These are phyloP conservation scores for Pyxicephalus adspersus DNA, from an alignment of 2,113 vertebrate genomes.

Conservation along the genomic window DNA sequence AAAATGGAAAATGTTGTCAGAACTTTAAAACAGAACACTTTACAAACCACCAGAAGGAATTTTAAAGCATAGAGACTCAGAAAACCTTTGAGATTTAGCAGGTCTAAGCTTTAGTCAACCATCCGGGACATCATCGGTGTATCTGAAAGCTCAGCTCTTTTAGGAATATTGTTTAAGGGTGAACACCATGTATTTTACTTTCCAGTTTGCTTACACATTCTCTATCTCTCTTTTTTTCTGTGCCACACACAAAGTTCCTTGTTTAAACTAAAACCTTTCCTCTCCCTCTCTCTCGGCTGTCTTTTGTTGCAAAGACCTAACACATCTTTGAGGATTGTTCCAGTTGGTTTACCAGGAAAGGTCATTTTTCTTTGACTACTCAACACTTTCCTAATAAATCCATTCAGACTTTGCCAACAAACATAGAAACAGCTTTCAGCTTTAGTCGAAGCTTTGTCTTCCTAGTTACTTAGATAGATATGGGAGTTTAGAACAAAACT, in stretches of 20 bases:
- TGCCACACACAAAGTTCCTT: slow-evolving; percentile 51
- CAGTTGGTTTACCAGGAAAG: slow-evolving; percentile 66
- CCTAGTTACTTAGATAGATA: slow-evolving; percentile 69
- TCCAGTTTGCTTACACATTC: slow-evolving; percentile 39
- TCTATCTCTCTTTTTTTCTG: slow-evolving; percentile 39
- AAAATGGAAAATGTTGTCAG: too few relatives aligned
- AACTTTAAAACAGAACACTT: neutral
- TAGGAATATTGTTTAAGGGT: slow-evolving; percentile 18
- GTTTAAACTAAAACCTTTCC: slow-evolving; percentile 52
- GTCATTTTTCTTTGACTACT: slow-evolving; percentile 71
- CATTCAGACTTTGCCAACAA: slow-evolving; percentile 71
- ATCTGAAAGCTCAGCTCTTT: slow-evolving; percentile 13
- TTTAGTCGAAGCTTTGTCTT: slow-evolving; percentile 67
- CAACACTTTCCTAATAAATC: slow-evolving; percentile 71
- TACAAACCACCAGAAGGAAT: neutral
- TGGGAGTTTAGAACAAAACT: slow-evolving; percentile 65
- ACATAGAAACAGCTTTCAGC: slow-evolving; percentile 67
- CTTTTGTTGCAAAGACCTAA: slow-evolving; percentile 59
- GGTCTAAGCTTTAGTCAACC: neutral
- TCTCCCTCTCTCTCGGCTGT: slow-evolving; percentile 53
- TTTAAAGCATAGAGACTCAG: neutral
- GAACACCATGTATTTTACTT: slow-evolving; percentile 20
- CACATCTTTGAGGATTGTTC: slow-evolving; percentile 68
- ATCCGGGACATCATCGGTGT: neutral
- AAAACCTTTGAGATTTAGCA: neutral